Percentiles rank a stretch among this genome's conserved stretches.
Evolutionary conservation across 2,113 vertebrate genomes (phyloP).

Genomic region (Microcebus ravelobensis): DNA sequence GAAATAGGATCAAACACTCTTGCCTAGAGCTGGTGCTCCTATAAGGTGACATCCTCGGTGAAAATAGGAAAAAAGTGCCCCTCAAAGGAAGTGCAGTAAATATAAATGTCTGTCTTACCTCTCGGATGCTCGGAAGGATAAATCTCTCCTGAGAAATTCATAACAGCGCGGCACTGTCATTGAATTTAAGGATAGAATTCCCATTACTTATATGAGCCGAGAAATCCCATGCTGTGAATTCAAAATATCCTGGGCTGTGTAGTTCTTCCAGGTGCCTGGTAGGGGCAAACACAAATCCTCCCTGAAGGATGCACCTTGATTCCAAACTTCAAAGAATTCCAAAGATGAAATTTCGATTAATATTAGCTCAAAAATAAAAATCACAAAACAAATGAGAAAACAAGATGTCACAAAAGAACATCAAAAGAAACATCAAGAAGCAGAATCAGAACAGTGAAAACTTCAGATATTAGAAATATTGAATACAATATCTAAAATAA

Average conservation of each 20-base stretch:
- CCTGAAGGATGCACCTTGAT: background rate
- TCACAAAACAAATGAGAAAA: slow-evolving; percentile 45
- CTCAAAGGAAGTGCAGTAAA: background rate
- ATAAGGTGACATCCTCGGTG: background rate
- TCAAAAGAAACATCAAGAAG: slow-evolving; percentile 10
- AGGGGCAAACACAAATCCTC: background rate
- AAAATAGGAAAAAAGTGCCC: background rate
- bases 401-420: background rate
- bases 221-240: slow-evolving; percentile 36
- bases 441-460: background rate
- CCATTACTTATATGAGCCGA: background rate
- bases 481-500: background rate
- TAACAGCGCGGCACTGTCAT: background rate
- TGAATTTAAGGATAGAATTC: slow-evolving; percentile 34
- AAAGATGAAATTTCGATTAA: slow-evolving; percentile 1
- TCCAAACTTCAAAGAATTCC: slow-evolving; percentile 10
- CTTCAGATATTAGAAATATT: background rate
- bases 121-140: background rate
- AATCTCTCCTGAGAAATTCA: slow-evolving; percentile 51
- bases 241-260: background rate
- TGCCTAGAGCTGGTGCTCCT: background rate
- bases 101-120: background rate
- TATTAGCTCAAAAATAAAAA: background rate
- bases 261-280: background rate
- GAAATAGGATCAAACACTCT: background rate